Conservation (phyloP, 1,140 invertebrate genomes). For the Micrasema minimum region DNA sequence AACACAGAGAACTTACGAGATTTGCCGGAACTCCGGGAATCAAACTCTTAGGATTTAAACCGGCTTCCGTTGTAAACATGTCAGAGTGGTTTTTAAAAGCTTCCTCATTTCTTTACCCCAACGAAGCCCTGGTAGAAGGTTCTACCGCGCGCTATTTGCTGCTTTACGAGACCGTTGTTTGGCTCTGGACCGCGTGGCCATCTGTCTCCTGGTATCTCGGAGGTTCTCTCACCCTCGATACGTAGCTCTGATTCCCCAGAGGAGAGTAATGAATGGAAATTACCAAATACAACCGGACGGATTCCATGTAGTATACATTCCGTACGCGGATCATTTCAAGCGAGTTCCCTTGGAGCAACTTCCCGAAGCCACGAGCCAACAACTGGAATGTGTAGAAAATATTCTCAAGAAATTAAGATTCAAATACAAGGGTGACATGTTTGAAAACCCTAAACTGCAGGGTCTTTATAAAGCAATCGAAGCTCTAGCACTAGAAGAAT, state of each 20-base stretch:
- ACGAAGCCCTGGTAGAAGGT: slow-evolving; percentile 46
- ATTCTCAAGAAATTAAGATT: slow-evolving; percentile 47
- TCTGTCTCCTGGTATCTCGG: slow-evolving; percentile 43
- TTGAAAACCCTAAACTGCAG: slow-evolving; percentile 51
- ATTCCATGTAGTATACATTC: slow-evolving; percentile 49
- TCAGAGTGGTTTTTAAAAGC: slow-evolving; percentile 42
- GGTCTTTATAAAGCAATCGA: slow-evolving; percentile 46
- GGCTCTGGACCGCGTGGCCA: slow-evolving; percentile 30
- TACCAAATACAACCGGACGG: slow-evolving; percentile 47
- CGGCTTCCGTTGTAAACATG: slow-evolving; percentile 32
- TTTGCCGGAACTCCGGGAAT: slow-evolving; percentile 44
- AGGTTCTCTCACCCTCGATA: slow-evolving; percentile 41
- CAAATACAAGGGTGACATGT: slow-evolving; percentile 26
- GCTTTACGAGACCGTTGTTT: slow-evolving; percentile 47
- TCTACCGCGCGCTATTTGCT: slow-evolving; percentile 42
- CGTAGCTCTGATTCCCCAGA: slow-evolving; percentile 49
- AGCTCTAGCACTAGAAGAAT: slow-evolving; percentile 46
- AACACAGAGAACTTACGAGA: slow-evolving; percentile 44
- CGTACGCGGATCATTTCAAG: slow-evolving; percentile 47
- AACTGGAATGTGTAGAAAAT: slow-evolving; percentile 42
- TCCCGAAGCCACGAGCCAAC: slow-evolving; percentile 31
- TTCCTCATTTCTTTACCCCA: slow-evolving; percentile 45
- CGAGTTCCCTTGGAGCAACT: slow-evolving; percentile 24
- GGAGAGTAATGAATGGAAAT: slow-evolving; percentile 32
- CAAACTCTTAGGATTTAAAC: slow-evolving; percentile 47